A percentile compares a stretch with the other conserved stretches of the same genome.
Conservation (phyloP, 2,797 vertebrate species). For the Scomberomorus guttatus region DNA sequence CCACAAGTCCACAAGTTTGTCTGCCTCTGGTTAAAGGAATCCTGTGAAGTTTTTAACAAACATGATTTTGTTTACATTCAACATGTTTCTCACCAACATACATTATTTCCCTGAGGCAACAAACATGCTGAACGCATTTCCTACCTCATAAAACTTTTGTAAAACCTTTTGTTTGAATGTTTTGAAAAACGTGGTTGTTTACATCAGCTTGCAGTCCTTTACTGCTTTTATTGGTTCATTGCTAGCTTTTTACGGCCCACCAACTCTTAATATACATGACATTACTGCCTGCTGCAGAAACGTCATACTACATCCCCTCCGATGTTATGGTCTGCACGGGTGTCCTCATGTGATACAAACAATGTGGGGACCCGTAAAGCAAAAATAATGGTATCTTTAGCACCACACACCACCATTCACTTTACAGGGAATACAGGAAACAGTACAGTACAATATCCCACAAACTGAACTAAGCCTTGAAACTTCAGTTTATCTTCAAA, state of each 20-base stretch:
- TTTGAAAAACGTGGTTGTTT: not conserved
- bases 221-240: constrained; percentile 21
- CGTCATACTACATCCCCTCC: not conserved
- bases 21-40: not conserved
- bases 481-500: not conserved
- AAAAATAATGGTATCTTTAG: too few relatives aligned
- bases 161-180: constrained; percentile 8
- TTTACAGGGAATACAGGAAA: not conserved
- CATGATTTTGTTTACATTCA: constrained; percentile 9
- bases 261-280: constrained; percentile 25
- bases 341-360: not conserved
- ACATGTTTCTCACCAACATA: constrained; percentile 11
- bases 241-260: constrained; percentile 20
- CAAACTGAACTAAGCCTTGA: not conserved
- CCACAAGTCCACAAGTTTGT: not conserved
- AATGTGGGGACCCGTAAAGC: not conserved
- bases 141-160: constrained; percentile 6
- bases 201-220: not conserved
- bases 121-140: constrained; percentile 21
- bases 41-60: not conserved
- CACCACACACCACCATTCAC: too few relatives aligned
- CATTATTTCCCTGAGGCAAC: constrained; percentile 3
- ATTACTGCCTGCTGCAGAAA: not conserved
- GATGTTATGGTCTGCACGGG: not conserved
- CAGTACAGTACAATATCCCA: not conserved